phyloP scores from a whole-genome alignment of 2,113 vertebrate genomes.

The Gorsachius goisagi region DNA sequence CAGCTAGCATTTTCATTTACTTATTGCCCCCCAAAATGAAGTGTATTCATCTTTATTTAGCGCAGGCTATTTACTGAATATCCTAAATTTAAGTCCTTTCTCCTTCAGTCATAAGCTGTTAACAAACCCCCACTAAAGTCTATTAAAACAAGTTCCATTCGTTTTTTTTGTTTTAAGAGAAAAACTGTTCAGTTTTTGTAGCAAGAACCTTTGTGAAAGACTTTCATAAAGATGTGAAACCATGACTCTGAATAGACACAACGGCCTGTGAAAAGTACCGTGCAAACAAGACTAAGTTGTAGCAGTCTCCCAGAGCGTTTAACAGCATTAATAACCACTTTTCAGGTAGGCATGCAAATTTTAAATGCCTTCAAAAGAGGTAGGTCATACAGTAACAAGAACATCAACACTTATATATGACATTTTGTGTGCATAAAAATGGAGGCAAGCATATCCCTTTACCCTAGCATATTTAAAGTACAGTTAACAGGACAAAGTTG shows the following conservation, averaged over 20 bases:
- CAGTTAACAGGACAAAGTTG: background rate
- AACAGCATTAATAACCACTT: background rate
- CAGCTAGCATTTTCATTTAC: background rate
- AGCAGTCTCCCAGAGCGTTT: background rate
- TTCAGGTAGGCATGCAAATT: background rate
- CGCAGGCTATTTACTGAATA: background rate
- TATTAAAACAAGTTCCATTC: background rate
- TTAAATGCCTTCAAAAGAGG: background rate
- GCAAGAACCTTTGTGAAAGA: background rate
- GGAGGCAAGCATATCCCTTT: background rate
- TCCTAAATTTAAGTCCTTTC: background rate
- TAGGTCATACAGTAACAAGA: background rate
- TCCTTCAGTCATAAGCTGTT: background rate
- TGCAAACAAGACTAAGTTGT: background rate
- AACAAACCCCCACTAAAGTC: background rate
- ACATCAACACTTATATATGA: background rate
- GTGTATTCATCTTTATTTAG: background rate
- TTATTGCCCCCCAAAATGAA: background rate
- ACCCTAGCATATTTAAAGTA: background rate
- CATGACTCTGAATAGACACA: background rate
- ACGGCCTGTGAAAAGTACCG: rapidly evolving
- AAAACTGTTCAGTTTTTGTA: background rate
- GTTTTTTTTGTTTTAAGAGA: background rate
- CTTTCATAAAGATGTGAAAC: background rate
- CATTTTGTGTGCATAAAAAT: background rate